Percentiles rank a stretch among this genome's conserved stretches.
phyloP scores from a whole-genome alignment of 2,888 invertebrate genomes.

The Panorpa germanica region DNA sequence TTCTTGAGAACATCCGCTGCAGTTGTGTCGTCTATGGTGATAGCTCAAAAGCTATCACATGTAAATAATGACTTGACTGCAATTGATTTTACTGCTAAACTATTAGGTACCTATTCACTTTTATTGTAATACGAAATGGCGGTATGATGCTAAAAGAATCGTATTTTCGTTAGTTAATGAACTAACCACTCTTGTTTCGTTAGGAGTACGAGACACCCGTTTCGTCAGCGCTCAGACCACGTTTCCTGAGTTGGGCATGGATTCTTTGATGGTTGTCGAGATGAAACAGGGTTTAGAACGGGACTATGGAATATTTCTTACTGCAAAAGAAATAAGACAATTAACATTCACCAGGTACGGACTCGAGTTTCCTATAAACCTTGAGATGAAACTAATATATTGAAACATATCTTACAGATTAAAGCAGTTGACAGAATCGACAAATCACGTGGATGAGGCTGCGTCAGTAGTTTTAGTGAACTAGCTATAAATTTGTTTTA shows the following conservation, averaged over 20 bases:
- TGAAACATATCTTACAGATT: too few relatives aligned
- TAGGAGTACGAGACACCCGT: constrained; percentile 51
- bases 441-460: too few relatives aligned
- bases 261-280: constrained; percentile 93
- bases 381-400: too few relatives aligned
- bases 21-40: constrained; percentile 67
- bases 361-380: too few relatives aligned
- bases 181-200: too few relatives aligned
- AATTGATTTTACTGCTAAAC: constrained; percentile 52
- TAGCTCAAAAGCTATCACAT: constrained; percentile 59
- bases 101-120: too few relatives aligned
- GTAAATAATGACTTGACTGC: constrained; percentile 40
- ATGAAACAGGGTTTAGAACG: constrained; percentile 83
- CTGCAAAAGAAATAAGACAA: constrained; percentile 68
- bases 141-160: too few relatives aligned
- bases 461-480: too few relatives aligned
- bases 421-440: too few relatives aligned
- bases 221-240: constrained; percentile 48
- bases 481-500: too few relatives aligned
- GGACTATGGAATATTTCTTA: constrained; percentile 71
- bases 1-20: constrained; percentile 51
- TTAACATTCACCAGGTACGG: constrained; percentile 54
- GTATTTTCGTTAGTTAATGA: too few relatives aligned
- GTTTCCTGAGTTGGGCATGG: constrained; percentile 85
- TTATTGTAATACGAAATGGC: too few relatives aligned